These are phyloP conservation scores for Diadophis punctatus DNA, from an alignment of 2,113 vertebrate species.

Conservation along the genomic window DNA sequence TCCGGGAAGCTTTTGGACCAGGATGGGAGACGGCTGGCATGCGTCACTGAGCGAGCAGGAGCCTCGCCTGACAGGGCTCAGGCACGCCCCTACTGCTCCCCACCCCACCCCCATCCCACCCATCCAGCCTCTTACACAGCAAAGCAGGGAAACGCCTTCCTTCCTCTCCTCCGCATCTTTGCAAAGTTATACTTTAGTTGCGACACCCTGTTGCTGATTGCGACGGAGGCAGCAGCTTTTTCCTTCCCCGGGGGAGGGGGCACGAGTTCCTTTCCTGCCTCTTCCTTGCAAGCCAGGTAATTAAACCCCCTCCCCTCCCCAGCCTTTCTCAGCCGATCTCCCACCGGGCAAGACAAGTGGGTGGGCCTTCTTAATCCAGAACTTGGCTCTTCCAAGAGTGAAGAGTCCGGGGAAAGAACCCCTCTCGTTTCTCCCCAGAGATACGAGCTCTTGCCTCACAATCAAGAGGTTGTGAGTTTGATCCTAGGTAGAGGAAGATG, in stretches of 20 bases:
- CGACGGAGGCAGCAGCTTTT: background rate
- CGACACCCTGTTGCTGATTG: background rate
- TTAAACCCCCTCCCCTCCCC: too few species aligned
- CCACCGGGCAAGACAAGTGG: background rate
- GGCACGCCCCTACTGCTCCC: background rate
- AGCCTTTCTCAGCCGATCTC: background rate
- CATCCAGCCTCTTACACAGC: background rate
- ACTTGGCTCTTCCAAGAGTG: background rate
- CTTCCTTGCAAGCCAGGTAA: background rate
- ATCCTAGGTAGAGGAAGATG: too few species aligned
- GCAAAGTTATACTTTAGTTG: background rate
- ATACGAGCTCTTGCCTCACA: too few species aligned
- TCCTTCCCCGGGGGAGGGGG: background rate
- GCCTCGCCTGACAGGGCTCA: background rate
- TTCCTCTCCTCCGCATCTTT: background rate
- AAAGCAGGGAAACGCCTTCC: background rate
- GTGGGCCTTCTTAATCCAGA: background rate
- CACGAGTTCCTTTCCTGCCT: background rate
- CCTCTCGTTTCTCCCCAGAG: background rate
- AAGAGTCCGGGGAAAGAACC: background rate
- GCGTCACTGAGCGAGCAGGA: background rate
- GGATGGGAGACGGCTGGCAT: background rate
- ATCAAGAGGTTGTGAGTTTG: too few species aligned
- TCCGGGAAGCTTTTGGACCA: background rate
- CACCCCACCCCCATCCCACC: background rate